These are phyloP conservation scores for Lithophane ornitopus DNA, from an alignment of 2,888 invertebrate species.

Conservation along the genomic window DNA sequence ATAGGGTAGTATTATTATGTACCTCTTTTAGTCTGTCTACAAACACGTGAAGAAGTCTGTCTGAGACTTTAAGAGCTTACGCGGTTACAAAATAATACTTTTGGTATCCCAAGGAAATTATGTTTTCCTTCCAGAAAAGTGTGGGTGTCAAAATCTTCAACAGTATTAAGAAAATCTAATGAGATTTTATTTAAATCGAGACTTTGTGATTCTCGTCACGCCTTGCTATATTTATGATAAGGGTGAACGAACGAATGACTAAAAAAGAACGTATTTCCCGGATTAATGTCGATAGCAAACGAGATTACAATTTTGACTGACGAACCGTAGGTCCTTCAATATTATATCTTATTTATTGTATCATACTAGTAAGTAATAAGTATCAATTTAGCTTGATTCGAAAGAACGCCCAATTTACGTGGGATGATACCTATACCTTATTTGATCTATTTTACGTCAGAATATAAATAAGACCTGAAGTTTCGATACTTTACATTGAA, in stretches of 20 bases:
- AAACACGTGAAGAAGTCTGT: neutral
- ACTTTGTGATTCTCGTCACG: conserved; percentile 71
- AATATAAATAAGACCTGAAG: conserved; percentile 2
- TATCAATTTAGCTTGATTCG: conserved; percentile 7
- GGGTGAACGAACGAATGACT: conserved; percentile 77
- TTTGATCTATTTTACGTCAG: conserved; percentile 16
- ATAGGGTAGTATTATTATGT: neutral
- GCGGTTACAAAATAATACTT: neutral
- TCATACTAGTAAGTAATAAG: neutral
- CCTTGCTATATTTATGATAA: conserved; percentile 71
- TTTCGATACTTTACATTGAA: neutral
- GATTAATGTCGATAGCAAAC: conserved; percentile 18
- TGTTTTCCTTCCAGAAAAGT: neutral
- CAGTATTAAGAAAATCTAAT: neutral
- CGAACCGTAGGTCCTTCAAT: neutral
- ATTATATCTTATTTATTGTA: neutral
- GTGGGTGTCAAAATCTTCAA: neutral
- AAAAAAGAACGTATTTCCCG: conserved; percentile 70
- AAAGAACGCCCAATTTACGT: neutral
- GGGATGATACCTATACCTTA: neutral
- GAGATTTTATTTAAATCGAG: neutral
- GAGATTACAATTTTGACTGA: conserved; percentile 23
- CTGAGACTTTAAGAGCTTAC: neutral
- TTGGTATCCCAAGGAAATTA: neutral
- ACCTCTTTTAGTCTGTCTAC: neutral